These are phyloP conservation scores for Bugulina stolonifera DNA, from an alignment of 2,888 invertebrate species.

Conservation along the genomic window DNA sequence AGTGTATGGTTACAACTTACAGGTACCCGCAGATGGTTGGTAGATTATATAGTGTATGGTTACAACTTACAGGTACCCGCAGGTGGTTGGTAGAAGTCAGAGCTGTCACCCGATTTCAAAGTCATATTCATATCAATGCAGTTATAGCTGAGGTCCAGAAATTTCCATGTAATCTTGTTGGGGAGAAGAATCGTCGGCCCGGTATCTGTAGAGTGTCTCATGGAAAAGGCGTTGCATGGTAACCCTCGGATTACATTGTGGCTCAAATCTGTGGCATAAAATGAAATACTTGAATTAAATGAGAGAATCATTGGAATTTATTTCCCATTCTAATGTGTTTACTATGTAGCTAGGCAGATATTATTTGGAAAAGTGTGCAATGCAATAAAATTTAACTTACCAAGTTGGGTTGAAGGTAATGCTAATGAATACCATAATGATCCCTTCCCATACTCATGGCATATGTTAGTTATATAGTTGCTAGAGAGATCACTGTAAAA, in stretches of 20 bases:
- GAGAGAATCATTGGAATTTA: too few relatives aligned
- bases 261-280: slow-evolving; percentile 19
- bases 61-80: not conserved
- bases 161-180: not conserved
- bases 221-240: not conserved
- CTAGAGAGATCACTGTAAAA: slow-evolving; percentile 7
- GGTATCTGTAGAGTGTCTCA: not conserved
- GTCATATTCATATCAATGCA: not conserved
- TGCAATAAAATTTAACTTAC: too few relatives aligned
- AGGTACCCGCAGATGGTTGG: too few relatives aligned
- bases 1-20: too few relatives aligned
- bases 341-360: too few relatives aligned
- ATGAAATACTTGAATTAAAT: too few relatives aligned
- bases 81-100: slow-evolving; percentile 15
- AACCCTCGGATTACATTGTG: not conserved
- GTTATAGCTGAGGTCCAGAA: slow-evolving; percentile 19
- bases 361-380: too few relatives aligned
- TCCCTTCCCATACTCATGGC: not conserved
- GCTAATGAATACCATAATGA: not conserved
- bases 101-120: not conserved
- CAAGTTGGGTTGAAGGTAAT: not conserved
- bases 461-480: not conserved
- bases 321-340: too few relatives aligned
- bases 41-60: too few relatives aligned
- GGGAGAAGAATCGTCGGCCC: not conserved